Conservation (phyloP, 2,113 vertebrate species). For the Dunckerocampus dactyliophorus region DNA sequence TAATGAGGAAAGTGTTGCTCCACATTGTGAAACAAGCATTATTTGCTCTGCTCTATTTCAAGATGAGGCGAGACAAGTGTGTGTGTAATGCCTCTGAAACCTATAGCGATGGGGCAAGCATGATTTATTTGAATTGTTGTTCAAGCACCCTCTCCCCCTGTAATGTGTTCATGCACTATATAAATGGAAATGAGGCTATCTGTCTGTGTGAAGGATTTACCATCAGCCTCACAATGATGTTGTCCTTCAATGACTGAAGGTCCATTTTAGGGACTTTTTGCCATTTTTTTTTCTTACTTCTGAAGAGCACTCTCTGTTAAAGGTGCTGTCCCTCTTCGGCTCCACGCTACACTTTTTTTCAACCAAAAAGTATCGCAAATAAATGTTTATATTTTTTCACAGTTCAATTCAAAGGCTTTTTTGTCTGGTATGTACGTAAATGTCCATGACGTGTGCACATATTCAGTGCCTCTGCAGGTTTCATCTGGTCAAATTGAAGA, state of each 20-base stretch:
- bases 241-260: conserved; percentile 32
- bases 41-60: conserved; percentile 36
- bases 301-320: conserved; percentile 17
- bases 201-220: conserved; percentile 55
- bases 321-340: no score
- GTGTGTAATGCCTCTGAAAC: conserved; percentile 43
- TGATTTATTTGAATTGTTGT: conserved; percentile 63
- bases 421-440: no score
- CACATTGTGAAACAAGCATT: conserved; percentile 32
- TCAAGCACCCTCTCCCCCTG: conserved; percentile 46
- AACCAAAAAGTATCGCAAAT: no score
- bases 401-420: no score
- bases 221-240: conserved; percentile 42
- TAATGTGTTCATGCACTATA: conserved; percentile 61
- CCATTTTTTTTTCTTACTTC: conserved; percentile 33
- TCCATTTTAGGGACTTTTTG: conserved; percentile 30
- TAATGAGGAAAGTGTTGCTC: not conserved
- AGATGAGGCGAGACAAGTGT: conserved; percentile 33
- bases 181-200: conserved; percentile 67
- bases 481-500: no score
- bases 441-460: no score
- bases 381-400: no score
- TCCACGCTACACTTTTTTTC: no score
- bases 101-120: conserved; percentile 30
- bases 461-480: no score